Percentiles rank a stretch among this genome's conserved stretches.
phyloP scores from a whole-genome alignment of 2,888 invertebrate species.

The Oeneis ivallda region DNA sequence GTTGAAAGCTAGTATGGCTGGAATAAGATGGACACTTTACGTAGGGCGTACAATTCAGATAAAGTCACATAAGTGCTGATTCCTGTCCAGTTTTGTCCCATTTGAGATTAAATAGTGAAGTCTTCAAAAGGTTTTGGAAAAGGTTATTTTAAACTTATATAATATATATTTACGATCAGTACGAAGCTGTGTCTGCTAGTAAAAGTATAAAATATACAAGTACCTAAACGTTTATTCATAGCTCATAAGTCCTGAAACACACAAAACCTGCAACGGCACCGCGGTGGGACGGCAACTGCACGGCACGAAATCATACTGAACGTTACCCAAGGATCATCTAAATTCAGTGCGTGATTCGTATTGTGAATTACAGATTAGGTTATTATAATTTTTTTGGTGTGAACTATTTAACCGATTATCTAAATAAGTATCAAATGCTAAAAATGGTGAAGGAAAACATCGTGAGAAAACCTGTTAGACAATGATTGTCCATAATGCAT shows the following conservation, averaged over 20 bases:
- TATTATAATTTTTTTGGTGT: too few relatives aligned
- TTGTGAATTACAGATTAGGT: too few relatives aligned
- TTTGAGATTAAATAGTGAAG: neutral
- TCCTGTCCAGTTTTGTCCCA: too few relatives aligned
- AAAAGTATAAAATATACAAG: slow-evolving; percentile 7
- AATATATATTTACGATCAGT: neutral
- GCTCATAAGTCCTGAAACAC: slow-evolving; percentile 7
- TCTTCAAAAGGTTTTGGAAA: neutral
- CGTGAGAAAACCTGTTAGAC: too few relatives aligned
- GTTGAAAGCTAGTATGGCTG: too few relatives aligned
- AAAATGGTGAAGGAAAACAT: too few relatives aligned
- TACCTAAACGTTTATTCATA: slow-evolving; percentile 21
- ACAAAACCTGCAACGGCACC: neutral
- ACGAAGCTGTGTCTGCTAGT: neutral
- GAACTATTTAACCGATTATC: too few relatives aligned
- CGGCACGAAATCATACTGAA: neutral
- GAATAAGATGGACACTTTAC: too few relatives aligned
- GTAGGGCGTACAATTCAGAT: too few relatives aligned
- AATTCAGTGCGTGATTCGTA: neutral
- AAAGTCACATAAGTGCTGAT: too few relatives aligned
- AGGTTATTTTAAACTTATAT: neutral
- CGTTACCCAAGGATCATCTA: neutral
- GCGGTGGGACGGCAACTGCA: neutral
- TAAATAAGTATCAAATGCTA: too few relatives aligned
- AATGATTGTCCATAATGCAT: too few relatives aligned